These are phyloP conservation scores for Drosophila burlai DNA, from an alignment of 1,140 invertebrate genomes.

Conservation along the genomic window DNA sequence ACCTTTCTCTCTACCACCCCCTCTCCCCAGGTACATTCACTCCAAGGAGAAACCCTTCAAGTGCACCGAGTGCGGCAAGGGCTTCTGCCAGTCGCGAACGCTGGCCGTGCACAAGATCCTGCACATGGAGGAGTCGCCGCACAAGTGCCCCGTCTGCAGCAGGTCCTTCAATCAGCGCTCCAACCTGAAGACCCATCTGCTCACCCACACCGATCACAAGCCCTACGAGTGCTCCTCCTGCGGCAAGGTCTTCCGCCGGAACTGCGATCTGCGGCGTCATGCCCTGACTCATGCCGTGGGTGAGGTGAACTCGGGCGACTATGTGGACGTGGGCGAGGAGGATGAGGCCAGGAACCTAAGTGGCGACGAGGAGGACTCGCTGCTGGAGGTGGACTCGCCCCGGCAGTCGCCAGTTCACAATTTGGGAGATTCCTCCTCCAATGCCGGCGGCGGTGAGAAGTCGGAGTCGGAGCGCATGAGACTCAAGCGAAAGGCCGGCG, in stretches of 20 bases:
- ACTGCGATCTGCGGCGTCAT: constrained; percentile 94
- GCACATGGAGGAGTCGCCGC: constrained; percentile 96
- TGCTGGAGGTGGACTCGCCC: constrained; percentile 87
- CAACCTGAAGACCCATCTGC: constrained; percentile 96
- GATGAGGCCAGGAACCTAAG: constrained; percentile 85
- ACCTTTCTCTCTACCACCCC: constrained; percentile 39
- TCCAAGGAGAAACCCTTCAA: constrained; percentile 99
- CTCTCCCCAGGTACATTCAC: constrained; percentile 94
- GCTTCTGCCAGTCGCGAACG: constrained; percentile 97
- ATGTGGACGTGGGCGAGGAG: constrained; percentile 88
- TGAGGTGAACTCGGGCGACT: constrained; percentile 90
- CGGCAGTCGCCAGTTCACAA: constrained; percentile 87
- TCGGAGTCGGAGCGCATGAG: constrained; percentile 65
- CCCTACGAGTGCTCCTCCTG: constrained; percentile 97
- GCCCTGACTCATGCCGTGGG: constrained; percentile 94
- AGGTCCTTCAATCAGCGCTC: constrained; percentile 96
- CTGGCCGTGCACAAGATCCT: constrained; percentile 97
- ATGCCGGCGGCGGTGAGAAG: constrained; percentile 61
- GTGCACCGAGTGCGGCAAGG: constrained; percentile 97
- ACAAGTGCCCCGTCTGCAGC: constrained; percentile 96
- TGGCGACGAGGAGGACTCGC: constrained; percentile 87
- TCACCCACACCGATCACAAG: constrained; percentile 97
- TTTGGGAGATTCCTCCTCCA: constrained; percentile 84
- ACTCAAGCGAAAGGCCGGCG: constrained; percentile 66
- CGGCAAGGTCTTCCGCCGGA: constrained; percentile 94